These are phyloP conservation scores for Tenrec ecaudatus DNA, from an alignment of 2,113 vertebrate genomes.

Conservation along the genomic window DNA sequence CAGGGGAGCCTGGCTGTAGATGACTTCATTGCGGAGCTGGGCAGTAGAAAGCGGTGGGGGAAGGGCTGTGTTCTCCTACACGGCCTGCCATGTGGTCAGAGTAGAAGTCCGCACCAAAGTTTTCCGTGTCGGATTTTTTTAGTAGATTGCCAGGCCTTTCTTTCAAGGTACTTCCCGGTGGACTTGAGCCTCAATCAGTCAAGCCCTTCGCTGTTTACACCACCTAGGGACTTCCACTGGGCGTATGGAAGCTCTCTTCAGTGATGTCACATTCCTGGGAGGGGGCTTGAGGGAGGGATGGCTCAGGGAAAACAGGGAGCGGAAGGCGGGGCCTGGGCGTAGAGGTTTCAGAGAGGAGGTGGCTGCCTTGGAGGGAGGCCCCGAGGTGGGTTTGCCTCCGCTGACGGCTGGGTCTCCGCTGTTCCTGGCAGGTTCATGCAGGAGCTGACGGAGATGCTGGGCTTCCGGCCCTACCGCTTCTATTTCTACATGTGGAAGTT, in stretches of 20 bases:
- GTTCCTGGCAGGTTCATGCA: constrained; percentile 94
- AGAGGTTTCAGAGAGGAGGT: constrained; percentile 9
- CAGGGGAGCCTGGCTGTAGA: constrained; percentile 42
- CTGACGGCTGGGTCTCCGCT: background rate
- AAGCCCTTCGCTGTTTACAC: background rate
- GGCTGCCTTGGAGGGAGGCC: background rate
- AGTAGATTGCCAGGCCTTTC: background rate
- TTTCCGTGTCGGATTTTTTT: background rate
- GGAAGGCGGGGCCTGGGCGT: background rate
- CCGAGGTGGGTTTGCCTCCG: too few relatives aligned
- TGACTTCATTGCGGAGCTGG: background rate
- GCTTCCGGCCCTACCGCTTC: constrained; percentile 94
- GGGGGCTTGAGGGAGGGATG: background rate
- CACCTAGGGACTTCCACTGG: background rate
- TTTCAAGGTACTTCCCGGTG: background rate
- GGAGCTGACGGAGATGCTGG: constrained; percentile 98
- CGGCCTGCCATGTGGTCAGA: background rate
- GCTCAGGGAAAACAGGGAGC: background rate
- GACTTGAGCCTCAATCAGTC: background rate
- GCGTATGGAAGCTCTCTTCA: background rate
- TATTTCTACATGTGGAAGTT: constrained; percentile 99
- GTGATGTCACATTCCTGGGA: background rate
- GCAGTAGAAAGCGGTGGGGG: background rate
- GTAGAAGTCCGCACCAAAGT: background rate
- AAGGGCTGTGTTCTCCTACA: background rate